Conservation (phyloP, 2,888 invertebrate species). For the Dorcus hopei region DNA sequence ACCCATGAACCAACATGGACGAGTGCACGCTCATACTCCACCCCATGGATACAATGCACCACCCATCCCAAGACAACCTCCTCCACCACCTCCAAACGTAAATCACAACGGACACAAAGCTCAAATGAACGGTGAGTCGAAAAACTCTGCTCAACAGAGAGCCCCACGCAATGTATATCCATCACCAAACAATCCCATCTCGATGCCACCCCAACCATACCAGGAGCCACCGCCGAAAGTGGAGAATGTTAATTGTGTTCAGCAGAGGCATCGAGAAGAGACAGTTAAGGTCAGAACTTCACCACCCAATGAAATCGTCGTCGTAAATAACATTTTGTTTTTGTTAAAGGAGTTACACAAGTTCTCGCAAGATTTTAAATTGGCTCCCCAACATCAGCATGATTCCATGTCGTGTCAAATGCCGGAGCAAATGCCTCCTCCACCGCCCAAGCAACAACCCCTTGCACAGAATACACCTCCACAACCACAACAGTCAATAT, state of each 20-base stretch:
- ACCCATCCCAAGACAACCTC: constrained; percentile 17
- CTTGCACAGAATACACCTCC: constrained; percentile 36
- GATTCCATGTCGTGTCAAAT: constrained; percentile 17
- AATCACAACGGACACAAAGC: constrained; percentile 23
- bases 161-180: constrained; percentile 39
- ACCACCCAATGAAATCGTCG: too few relatives aligned
- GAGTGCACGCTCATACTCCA: constrained; percentile 34
- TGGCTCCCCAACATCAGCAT: constrained; percentile 48
- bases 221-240: constrained; percentile 27
- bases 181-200: constrained; percentile 33
- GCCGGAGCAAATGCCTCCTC: constrained; percentile 29
- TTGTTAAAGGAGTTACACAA: constrained; percentile 64
- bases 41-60: constrained; percentile 25
- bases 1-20: constrained; percentile 12
- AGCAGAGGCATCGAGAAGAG: constrained; percentile 36
- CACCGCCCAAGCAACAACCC: constrained; percentile 28
- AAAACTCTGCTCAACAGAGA: constrained; percentile 23
- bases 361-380: constrained; percentile 77
- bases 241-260: constrained; percentile 24
- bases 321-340: not conserved
- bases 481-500: constrained; percentile 31
- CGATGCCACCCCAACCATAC: constrained; percentile 49
- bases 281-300: constrained; percentile 30
- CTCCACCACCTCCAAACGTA: constrained; percentile 16
- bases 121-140: constrained; percentile 42